Percentiles rank a stretch among this genome's conserved stretches.
Conservation (phyloP, 2,888 invertebrate species). For the Lasioglossum zephyrum region DNA sequence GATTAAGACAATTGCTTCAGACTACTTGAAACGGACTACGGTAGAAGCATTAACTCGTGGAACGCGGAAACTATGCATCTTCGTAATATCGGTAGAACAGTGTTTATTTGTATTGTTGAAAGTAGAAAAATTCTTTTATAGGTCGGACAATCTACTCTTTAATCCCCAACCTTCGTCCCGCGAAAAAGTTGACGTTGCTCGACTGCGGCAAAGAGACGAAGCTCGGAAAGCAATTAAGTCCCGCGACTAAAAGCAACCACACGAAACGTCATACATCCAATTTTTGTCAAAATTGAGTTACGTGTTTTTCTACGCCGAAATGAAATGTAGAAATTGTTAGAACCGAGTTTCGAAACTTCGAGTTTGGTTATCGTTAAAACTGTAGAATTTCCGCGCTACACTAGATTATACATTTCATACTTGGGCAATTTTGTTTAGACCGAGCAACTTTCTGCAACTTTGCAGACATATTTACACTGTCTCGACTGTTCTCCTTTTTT, state of each 20-base stretch:
- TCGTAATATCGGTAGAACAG: background rate
- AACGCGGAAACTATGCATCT: background rate
- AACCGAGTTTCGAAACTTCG: background rate
- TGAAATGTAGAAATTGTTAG: background rate
- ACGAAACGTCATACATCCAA: background rate
- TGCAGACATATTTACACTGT: background rate
- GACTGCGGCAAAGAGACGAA: background rate
- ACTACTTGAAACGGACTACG: background rate
- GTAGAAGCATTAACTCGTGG: background rate
- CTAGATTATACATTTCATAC: background rate
- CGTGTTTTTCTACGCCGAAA: background rate
- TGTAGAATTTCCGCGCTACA: background rate
- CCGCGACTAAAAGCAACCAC: background rate
- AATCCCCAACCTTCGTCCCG: background rate
- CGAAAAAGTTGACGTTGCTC: background rate
- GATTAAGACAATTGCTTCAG: slow-evolving; percentile 8
- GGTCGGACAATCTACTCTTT: background rate
- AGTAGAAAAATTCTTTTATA: background rate
- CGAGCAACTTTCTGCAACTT: background rate
- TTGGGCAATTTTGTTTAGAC: background rate
- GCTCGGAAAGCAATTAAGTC: background rate
- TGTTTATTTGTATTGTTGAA: background rate
- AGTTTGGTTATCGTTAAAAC: background rate
- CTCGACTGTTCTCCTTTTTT: background rate
- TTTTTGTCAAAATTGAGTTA: background rate